These are phyloP conservation scores for Cryptus armator DNA, from an alignment of 2,888 invertebrate genomes.

Conservation along the genomic window DNA sequence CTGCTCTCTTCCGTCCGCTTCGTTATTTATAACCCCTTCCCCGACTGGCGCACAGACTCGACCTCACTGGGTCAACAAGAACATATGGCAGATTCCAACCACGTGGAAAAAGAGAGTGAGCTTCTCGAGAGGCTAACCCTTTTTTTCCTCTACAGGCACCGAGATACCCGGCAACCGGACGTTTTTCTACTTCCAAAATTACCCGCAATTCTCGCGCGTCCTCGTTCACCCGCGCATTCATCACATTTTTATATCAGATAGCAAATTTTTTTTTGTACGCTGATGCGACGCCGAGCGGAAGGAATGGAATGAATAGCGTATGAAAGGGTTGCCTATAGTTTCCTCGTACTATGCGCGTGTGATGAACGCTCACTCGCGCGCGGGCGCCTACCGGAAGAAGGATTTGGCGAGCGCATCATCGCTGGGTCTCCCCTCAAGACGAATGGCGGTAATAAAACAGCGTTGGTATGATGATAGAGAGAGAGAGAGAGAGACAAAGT, in stretches of 20 bases:
- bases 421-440: conserved; percentile 72
- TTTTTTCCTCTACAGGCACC: conserved; percentile 19
- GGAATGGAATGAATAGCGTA: conserved; percentile 16
- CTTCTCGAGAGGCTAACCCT: conserved; percentile 46
- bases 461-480: conserved; percentile 53
- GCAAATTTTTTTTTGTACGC: conserved; percentile 7
- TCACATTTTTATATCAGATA: conserved; percentile 20
- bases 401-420: conserved; percentile 75
- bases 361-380: conserved; percentile 11
- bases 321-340: conserved; percentile 21
- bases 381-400: conserved; percentile 53
- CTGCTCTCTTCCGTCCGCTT: conserved; percentile 65
- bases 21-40: conserved; percentile 76
- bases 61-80: conserved; percentile 60
- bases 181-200: conserved; percentile 45
- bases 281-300: background rate
- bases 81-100: conserved; percentile 62
- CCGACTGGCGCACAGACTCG: conserved; percentile 40
- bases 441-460: conserved; percentile 79
- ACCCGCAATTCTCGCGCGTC: conserved; percentile 33
- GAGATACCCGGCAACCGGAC: background rate
- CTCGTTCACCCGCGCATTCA: conserved; percentile 16
- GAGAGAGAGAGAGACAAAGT: conserved; percentile 40
- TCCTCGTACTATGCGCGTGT: conserved; percentile 24
- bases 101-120: conserved; percentile 69